Evolutionary conservation across 1,140 invertebrate genomes (phyloP).

Genomic region (Drosophila teissieri): DNA sequence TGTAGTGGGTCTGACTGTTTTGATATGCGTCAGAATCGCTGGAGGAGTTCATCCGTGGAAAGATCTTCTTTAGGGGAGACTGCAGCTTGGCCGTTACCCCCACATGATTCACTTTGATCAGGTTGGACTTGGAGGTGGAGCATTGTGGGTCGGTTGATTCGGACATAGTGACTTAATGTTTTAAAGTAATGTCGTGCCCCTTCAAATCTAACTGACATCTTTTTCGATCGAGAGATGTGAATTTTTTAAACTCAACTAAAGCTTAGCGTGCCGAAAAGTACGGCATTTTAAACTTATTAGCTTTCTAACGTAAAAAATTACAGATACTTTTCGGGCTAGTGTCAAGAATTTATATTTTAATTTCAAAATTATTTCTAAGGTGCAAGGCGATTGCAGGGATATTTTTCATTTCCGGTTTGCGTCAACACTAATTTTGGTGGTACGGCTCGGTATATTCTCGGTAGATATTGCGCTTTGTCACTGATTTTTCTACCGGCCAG

Average conservation of each 20-base stretch:
- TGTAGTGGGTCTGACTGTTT: conserved; percentile 49
- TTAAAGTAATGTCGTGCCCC: neutral
- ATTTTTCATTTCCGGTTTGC: neutral
- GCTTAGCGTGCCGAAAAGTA: neutral
- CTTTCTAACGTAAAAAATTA: no score
- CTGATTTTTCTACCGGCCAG: neutral
- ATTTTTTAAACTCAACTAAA: neutral
- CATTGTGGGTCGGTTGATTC: conserved; percentile 53
- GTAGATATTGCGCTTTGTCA: no score
- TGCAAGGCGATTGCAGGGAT: no score
- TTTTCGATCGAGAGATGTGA: neutral
- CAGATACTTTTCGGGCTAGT: no score
- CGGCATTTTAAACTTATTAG: no score
- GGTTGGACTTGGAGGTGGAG: conserved; percentile 65
- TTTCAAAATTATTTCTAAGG: no score
- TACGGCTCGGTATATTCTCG: neutral
- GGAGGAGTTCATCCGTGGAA: conserved; percentile 55
- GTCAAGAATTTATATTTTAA: no score
- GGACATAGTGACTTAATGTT: conserved; percentile 46
- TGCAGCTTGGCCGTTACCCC: conserved; percentile 76
- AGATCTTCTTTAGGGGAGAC: conserved; percentile 64
- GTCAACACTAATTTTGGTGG: neutral
- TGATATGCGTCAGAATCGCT: conserved; percentile 66
- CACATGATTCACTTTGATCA: conserved; percentile 77
- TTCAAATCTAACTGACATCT: conserved; percentile 19